These are phyloP conservation scores for Phainopepla nitens DNA, from an alignment of 2,113 vertebrate species.

Conservation along the genomic window DNA sequence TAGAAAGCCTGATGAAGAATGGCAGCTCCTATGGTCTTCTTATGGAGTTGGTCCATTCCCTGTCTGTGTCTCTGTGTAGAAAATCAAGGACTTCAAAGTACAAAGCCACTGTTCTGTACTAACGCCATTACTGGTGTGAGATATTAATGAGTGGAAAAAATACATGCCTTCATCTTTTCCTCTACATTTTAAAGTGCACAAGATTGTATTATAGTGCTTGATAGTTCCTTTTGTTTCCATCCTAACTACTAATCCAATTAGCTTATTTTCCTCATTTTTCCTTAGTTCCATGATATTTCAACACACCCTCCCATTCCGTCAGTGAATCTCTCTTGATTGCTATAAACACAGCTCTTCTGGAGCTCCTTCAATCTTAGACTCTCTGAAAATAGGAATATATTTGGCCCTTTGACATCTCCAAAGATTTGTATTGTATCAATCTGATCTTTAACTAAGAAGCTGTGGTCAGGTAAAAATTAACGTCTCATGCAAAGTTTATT, in stretches of 20 bases:
- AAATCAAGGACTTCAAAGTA: neutral
- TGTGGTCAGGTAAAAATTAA: neutral
- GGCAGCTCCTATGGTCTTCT: neutral
- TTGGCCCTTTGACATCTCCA: neutral
- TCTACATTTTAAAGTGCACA: neutral
- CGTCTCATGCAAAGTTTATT: neutral
- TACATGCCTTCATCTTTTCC: accelerated
- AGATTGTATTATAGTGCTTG: neutral
- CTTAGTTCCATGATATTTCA: neutral
- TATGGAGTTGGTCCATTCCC: neutral
- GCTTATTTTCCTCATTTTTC: neutral
- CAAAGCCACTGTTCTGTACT: neutral
- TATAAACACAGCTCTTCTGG: neutral
- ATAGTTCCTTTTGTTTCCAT: neutral
- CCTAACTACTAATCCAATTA: neutral
- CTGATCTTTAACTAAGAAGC: neutral
- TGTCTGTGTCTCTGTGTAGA: neutral
- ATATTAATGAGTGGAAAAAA: neutral
- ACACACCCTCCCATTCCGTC: neutral
- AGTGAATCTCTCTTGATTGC: neutral
- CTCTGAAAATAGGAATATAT: neutral
- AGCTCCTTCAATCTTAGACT: neutral
- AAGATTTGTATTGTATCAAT: neutral
- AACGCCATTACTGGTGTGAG: neutral
- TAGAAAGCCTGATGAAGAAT: neutral